Conservation (phyloP, 2,797 vertebrate species). For the Myripristis jacobus region DNA sequence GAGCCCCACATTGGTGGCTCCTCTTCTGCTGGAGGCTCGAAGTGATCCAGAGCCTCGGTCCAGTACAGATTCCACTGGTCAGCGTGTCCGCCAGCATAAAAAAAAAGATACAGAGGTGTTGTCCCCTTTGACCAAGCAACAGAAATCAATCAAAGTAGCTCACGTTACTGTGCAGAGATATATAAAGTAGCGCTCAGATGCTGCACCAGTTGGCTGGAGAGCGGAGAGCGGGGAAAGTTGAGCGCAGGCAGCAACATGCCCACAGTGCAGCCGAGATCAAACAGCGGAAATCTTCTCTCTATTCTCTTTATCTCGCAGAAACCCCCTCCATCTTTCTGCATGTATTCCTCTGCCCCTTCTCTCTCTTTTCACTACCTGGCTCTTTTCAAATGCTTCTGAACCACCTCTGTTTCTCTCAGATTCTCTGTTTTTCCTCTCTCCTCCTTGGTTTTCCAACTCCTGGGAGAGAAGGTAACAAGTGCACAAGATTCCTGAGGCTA, state of each 20-base stretch:
- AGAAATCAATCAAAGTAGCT: conserved; percentile 30
- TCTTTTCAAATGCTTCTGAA: conserved; percentile 35
- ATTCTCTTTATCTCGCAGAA: conserved; percentile 15
- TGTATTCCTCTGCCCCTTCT: not conserved
- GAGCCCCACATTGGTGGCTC: conserved; percentile 76
- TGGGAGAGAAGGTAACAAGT: conserved; percentile 70
- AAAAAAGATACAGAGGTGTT: not conserved
- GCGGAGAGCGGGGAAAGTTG: conserved; percentile 36
- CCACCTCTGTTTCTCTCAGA: conserved; percentile 12
- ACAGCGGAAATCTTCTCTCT: conserved; percentile 54
- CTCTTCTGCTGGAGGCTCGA: conserved; percentile 42
- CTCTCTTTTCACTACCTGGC: not conserved
- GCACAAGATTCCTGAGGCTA: conserved; percentile 76
- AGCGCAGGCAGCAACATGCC: conserved; percentile 52
- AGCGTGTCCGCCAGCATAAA: conserved; percentile 54
- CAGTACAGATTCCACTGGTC: conserved; percentile 46
- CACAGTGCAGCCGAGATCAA: conserved; percentile 61
- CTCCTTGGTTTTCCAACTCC: conserved; percentile 28
- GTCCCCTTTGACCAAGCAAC: conserved; percentile 19
- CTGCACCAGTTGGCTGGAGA: conserved; percentile 47
- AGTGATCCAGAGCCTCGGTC: conserved; percentile 44
- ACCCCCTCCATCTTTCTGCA: conserved; percentile 7
- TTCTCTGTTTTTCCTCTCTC: conserved; percentile 36
- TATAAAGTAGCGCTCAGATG: conserved; percentile 43
- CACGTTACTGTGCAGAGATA: conserved; percentile 34